Percentiles rank a stretch among this genome's conserved stretches.
phyloP scores from a whole-genome alignment of 2,113 vertebrate genomes.

The Sorex araneus region DNA sequence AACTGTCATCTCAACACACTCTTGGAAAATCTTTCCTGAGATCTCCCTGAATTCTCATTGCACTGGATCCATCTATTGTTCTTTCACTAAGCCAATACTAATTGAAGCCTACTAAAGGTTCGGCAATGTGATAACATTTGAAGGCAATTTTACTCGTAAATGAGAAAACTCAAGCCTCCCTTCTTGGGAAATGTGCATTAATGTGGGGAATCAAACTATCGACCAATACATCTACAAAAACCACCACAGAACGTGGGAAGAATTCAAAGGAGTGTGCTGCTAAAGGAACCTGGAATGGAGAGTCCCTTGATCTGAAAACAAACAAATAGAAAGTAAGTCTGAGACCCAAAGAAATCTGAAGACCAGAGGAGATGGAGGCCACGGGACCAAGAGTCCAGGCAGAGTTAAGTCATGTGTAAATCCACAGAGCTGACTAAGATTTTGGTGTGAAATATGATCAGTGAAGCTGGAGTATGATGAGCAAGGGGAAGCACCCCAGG shows the following conservation, averaged over 20 bases:
- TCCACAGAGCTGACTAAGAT: not conserved
- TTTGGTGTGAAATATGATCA: not conserved
- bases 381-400: not conserved
- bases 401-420: not conserved
- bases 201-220: not conserved
- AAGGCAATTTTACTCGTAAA: not conserved
- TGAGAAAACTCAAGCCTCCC: not conserved
- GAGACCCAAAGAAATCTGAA: not conserved
- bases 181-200: not conserved
- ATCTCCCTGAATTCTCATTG: slow-evolving; percentile 16
- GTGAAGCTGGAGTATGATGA: not conserved
- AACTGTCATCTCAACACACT: not conserved
- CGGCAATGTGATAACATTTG: not conserved
- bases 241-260: not conserved
- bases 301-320: too few relatives aligned
- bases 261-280: not conserved
- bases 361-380: not conserved
- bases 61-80: not conserved
- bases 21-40: slow-evolving; percentile 1
- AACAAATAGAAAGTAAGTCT: not conserved
- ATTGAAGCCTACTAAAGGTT: not conserved
- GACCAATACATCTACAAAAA: not conserved
- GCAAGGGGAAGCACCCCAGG: not conserved
- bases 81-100: slow-evolving; percentile 43
- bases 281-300: not conserved